Percentiles rank a stretch among this genome's conserved stretches.
phyloP scores from a whole-genome alignment of 2,113 vertebrate species.

The Urocynchramus pylzowi region DNA sequence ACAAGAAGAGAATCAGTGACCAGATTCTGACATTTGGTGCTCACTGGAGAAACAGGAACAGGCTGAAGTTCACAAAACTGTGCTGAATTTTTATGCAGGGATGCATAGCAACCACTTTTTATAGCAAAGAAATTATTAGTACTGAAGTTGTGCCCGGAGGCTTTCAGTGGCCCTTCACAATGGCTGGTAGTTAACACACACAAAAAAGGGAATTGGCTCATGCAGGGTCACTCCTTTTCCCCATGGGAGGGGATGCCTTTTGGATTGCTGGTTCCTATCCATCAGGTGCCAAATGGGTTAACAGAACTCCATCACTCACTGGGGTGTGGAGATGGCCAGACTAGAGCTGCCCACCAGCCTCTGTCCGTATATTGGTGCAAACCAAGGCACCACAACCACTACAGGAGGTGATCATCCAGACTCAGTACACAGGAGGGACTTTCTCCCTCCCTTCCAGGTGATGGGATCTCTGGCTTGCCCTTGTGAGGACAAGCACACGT shows the following conservation, averaged over 20 bases:
- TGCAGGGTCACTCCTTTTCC: not conserved
- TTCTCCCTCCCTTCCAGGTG: not conserved
- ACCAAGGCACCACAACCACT: not conserved
- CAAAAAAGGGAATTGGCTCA: not conserved
- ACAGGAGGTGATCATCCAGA: not conserved
- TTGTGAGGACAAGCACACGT: accelerated
- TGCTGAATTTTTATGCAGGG: not conserved
- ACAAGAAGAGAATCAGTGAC: not conserved
- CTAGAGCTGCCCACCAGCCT: not conserved
- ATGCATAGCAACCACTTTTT: not conserved
- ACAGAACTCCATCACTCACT: not conserved
- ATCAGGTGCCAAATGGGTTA: not conserved
- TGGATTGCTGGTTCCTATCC: not conserved
- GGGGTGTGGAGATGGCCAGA: not conserved
- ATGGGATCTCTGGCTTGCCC: not conserved
- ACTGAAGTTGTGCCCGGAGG: not conserved
- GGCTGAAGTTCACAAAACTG: not conserved
- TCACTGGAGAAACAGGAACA: not conserved
- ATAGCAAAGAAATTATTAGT: not conserved
- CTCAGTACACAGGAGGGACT: not conserved
- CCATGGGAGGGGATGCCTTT: not conserved
- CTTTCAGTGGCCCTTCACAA: not conserved
- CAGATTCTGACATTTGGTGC: not conserved
- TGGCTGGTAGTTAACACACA: not conserved
- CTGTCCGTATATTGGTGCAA: accelerated